These are phyloP conservation scores for Syrrhaptes paradoxus DNA, from an alignment of 2,113 vertebrate species.

Conservation along the genomic window DNA sequence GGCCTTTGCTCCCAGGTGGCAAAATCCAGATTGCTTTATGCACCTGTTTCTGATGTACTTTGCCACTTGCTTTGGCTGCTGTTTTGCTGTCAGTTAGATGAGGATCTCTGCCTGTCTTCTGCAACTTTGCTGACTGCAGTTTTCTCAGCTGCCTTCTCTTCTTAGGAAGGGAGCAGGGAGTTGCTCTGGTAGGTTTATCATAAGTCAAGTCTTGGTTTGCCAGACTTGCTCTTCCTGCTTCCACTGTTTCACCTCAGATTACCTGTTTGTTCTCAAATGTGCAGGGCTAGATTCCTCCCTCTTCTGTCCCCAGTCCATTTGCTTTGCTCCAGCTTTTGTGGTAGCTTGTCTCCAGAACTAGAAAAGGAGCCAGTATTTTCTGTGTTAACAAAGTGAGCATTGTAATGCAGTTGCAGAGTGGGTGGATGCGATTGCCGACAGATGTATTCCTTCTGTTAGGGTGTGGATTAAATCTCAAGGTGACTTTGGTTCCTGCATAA, in stretches of 20 bases:
- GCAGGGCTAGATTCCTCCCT: not conserved
- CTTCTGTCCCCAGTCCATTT: not conserved
- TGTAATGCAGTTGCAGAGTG: constrained; percentile 24
- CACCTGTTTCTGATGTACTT: not conserved
- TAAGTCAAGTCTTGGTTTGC: not conserved
- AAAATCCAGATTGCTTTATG: not conserved
- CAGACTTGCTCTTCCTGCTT: not conserved
- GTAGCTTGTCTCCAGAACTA: not conserved
- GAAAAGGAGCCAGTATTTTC: not conserved
- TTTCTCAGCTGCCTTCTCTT: not conserved
- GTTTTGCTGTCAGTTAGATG: not conserved
- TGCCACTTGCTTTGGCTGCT: not conserved
- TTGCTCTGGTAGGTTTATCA: not conserved
- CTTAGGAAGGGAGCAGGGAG: not conserved
- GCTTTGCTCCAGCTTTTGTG: not conserved
- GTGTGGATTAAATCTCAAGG: constrained; percentile 58
- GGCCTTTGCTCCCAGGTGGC: not conserved
- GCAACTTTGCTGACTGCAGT: not conserved
- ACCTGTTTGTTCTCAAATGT: not conserved
- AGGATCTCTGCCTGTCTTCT: not conserved
- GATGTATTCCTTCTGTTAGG: constrained; percentile 40
- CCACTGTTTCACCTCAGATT: not conserved
- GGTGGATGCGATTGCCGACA: constrained; percentile 44
- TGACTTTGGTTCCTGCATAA: constrained; percentile 55
- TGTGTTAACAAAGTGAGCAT: constrained; percentile 49